Conservation (phyloP, 2,797 vertebrate genomes). For the Semaprochilodus insignis region DNA sequence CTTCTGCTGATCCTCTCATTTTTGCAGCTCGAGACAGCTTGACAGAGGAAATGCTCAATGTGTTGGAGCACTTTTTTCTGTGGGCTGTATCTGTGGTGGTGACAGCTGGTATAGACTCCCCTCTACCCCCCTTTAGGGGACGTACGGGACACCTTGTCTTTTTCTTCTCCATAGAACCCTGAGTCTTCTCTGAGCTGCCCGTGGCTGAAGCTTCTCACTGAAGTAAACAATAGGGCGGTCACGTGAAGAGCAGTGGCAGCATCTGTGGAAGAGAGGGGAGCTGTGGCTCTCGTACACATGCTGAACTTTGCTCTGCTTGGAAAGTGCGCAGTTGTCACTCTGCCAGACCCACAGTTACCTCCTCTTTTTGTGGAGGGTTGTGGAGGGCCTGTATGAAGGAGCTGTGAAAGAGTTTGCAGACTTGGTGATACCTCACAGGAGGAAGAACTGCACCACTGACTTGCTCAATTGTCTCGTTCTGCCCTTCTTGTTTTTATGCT, state of each 20-base stretch:
- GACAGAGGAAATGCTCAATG: slow-evolving; percentile 3
- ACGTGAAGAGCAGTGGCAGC: slow-evolving; percentile 34
- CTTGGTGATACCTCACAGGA: slow-evolving; percentile 68
- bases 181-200: slow-evolving; percentile 30
- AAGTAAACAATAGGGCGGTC: slow-evolving; percentile 52
- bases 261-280: slow-evolving; percentile 63
- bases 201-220: slow-evolving; percentile 28
- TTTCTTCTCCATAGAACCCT: slow-evolving; percentile 26
- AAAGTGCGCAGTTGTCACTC: slow-evolving; percentile 59
- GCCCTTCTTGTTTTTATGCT: slow-evolving; percentile 35
- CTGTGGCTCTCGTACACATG: slow-evolving; percentile 63
- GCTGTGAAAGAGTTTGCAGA: slow-evolving; percentile 42
- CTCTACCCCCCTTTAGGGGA: slow-evolving; percentile 53
- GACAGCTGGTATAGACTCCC: slow-evolving; percentile 70
- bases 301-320: slow-evolving; percentile 66
- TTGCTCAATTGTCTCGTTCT: slow-evolving; percentile 5
- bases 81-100: slow-evolving; percentile 47
- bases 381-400: slow-evolving; percentile 46
- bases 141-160: slow-evolving; percentile 53
- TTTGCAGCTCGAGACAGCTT: slow-evolving; percentile 9
- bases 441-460: slow-evolving; percentile 54
- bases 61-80: slow-evolving; percentile 1
- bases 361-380: slow-evolving; percentile 36
- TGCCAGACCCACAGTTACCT: slow-evolving; percentile 69
- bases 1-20: slow-evolving; percentile 12